phyloP scores from a whole-genome alignment of 2,888 invertebrate genomes.

The Idaea biselata region DNA sequence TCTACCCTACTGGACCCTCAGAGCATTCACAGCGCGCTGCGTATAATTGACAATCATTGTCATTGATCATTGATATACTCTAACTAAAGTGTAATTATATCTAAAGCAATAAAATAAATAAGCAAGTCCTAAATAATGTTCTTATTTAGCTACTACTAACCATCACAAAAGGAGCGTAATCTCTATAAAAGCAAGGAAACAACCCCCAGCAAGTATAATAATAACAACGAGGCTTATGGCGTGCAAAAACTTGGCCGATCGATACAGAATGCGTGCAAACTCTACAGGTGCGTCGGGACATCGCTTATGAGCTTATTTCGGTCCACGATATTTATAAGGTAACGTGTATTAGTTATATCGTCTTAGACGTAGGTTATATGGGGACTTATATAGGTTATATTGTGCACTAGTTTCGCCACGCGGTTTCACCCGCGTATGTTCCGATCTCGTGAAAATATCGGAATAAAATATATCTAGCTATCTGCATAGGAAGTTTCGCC shows the following conservation, averaged over 20 bases:
- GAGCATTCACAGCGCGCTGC: no score
- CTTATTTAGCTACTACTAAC: background rate
- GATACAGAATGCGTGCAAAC: constrained; percentile 7
- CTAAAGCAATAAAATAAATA: background rate
- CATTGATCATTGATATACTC: no score
- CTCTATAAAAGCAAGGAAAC: constrained; percentile 4
- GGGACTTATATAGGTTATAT: no score
- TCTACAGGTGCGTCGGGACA: constrained; percentile 19
- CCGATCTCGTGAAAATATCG: no score
- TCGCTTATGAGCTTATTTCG: background rate
- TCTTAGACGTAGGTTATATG: background rate
- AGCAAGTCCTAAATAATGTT: background rate
- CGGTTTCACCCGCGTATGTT: no score
- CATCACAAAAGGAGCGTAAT: constrained; percentile 1
- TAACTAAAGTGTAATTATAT: no score
- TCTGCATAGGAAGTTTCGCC: no score
- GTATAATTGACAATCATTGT: no score
- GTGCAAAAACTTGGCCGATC: constrained; percentile 7
- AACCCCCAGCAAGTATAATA: background rate
- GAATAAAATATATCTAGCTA: no score
- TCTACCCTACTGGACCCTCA: no score
- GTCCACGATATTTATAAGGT: background rate
- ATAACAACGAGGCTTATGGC: background rate
- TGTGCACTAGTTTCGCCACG: no score
- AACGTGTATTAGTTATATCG: background rate